A percentile compares a stretch with the other conserved stretches of the same genome.
phyloP scores from a whole-genome alignment of 64 coral and sea anemone species.

The Trachythela sp. region DNA sequence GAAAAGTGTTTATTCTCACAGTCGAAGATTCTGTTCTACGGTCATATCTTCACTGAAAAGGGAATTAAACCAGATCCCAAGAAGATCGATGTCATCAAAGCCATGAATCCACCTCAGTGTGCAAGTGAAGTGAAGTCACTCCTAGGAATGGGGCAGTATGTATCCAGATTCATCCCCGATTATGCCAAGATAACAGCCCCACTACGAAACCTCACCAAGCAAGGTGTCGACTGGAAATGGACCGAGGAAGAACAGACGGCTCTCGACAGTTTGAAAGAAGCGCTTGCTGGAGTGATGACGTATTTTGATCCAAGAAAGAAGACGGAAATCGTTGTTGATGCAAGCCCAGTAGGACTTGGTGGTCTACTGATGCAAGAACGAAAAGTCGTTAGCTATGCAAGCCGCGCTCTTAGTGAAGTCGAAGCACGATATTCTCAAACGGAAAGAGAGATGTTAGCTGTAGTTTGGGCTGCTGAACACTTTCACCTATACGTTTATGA shows the following conservation, averaged over 20 bases:
- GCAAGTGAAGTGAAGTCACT: no score
- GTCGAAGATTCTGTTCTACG: constrained; percentile 30
- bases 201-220: constrained; percentile 4
- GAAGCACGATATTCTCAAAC: constrained; percentile 58
- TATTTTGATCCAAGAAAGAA: not conserved
- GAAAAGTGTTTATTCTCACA: no score
- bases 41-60: constrained; percentile 21
- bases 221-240: constrained; percentile 16
- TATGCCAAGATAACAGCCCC: not conserved
- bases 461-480: constrained; percentile 56
- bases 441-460: constrained; percentile 48
- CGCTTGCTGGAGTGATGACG: not conserved
- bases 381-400: constrained; percentile 42
- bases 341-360: constrained; percentile 40
- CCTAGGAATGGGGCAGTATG: constrained; percentile 33
- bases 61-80: no score
- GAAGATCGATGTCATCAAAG: no score
- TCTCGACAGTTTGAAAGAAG: constrained; percentile 1
- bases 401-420: constrained; percentile 12
- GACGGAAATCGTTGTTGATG: constrained; percentile 42
- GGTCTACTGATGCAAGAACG: constrained; percentile 31
- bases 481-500: constrained; percentile 38
- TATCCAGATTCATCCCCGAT: constrained; percentile 13
- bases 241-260: not conserved
- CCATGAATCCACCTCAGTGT: no score